phyloP scores from a whole-genome alignment of 1,140 invertebrate genomes.

The Camponotus vicinus region DNA sequence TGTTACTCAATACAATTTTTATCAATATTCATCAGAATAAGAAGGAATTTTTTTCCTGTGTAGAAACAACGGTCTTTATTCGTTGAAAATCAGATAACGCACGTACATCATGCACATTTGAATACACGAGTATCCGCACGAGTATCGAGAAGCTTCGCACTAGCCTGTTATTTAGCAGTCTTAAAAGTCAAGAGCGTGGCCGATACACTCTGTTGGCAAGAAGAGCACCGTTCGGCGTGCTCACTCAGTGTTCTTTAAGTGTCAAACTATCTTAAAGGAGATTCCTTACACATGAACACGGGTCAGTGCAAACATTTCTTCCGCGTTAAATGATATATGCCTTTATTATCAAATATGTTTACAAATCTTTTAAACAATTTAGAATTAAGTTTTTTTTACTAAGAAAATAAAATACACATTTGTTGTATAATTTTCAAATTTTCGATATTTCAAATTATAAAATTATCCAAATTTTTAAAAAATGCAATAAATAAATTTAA shows the following conservation, averaged over 20 bases:
- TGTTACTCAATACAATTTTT: conserved; percentile 1
- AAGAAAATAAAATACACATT: background rate
- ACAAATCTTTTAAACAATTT: background rate
- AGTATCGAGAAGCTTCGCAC: conserved; percentile 52
- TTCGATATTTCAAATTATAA: background rate
- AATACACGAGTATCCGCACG: conserved; percentile 46
- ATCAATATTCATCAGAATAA: conserved; percentile 44
- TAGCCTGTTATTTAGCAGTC: conserved; percentile 68
- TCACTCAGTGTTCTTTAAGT: conserved; percentile 54
- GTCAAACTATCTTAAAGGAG: conserved; percentile 63
- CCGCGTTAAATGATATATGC: conserved; percentile 9
- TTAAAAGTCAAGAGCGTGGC: conserved; percentile 78
- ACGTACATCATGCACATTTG: conserved; percentile 44
- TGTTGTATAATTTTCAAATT: background rate
- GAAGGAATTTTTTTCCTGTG: conserved; percentile 39
- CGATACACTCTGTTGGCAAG: conserved; percentile 78
- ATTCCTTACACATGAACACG: conserved; percentile 28
- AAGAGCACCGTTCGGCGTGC: conserved; percentile 69
- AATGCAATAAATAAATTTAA: too few species aligned
- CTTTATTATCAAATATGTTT: background rate
- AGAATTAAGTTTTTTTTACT: background rate
- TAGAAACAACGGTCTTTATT: conserved; percentile 25
- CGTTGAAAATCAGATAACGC: conserved; percentile 46
- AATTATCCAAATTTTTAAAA: too few species aligned
- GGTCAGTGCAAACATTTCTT: conserved; percentile 37